Base-by-base conservation (phyloP, 2,888 invertebrate species). In the Himalopsyche kuldschensis region DNA sequence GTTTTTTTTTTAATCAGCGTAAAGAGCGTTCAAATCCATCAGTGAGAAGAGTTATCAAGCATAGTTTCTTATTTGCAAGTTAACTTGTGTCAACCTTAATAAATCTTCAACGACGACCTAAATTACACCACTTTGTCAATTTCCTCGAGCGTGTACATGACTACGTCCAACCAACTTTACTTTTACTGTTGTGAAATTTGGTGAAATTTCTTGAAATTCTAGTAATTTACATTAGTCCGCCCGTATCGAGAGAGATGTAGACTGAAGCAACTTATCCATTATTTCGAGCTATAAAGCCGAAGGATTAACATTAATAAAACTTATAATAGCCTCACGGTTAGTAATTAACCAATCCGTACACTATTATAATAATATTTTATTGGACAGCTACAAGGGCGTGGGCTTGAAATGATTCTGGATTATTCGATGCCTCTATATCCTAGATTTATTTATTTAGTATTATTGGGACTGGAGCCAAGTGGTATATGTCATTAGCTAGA, bases 241-340 rank as follows among this genome's bases (percentile, higher is more conserved):
- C 78, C 55, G 15, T 31, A 79, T 79, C 55, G 55, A 47, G 79
- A 79, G 48, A 32, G 76, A 31, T 27, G 69, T 69, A 69, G 30
- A 20, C 69, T 69, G 30, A 46, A 76, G 15, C 48, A 79, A 78
- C 77, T 80, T 63, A 80, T 80, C 27, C 80, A 83, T 80, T 83
- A 83, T 83, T 80, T 83, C 75, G 80, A 77, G 80, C 80, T 41
- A 55, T 80, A 77, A 15, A 69, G 20, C 80, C 76, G 35, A 80
- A 83, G 77, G 63, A 83, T 80, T 63, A 80, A 83, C 83, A 83
- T 80, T 82, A 79, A 82, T 82, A 79, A 82, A 82, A 82, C 79
- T 75, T 83, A 69, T 30, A 80, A 83, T 63, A 83, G 83, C 83
- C 63, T 31, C 82, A 69, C 20, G 69, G 69, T 69, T 82, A 78